Evolutionary conservation across 2,113 vertebrate species (phyloP).

Genomic region (Stigmatopora argus): DNA sequence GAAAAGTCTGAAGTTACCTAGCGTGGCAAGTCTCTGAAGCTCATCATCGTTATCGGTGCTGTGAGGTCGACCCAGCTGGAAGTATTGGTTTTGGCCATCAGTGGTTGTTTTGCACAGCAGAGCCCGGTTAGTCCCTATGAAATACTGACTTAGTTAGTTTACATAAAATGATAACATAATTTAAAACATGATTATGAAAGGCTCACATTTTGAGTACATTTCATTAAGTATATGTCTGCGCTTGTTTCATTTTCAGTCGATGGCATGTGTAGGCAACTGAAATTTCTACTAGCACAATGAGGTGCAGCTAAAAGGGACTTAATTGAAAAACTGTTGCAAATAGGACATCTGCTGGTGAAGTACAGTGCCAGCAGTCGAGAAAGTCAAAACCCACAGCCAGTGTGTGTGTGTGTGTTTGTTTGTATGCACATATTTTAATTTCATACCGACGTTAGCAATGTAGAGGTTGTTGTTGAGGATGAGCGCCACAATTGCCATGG

Average conservation of each 20-base stretch:
- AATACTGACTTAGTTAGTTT: not conserved
- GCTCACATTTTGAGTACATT: no score
- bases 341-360: conserved; percentile 43
- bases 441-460: conserved; percentile 90
- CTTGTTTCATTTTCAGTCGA: no score
- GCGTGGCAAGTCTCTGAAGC: conserved; percentile 84
- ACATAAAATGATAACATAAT: not conserved
- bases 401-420: not conserved
- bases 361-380: not conserved
- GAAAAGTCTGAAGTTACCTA: conserved; percentile 72
- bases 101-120: conserved; percentile 89
- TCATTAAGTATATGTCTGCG: no score
- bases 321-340: conserved; percentile 17
- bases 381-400: not conserved
- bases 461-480: conserved; percentile 92
- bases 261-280: no score
- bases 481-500: conserved; percentile 87
- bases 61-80: conserved; percentile 88
- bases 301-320: not conserved
- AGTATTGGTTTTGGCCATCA: conserved; percentile 90
- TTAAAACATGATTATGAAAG: not conserved
- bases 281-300: no score
- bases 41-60: conserved; percentile 92
- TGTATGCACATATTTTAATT: not conserved
- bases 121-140: conserved; percentile 86